Percentiles rank a stretch among this genome's conserved stretches.
phyloP scores from a whole-genome alignment of 1,140 invertebrate genomes.

The Sitophilus oryzae region DNA sequence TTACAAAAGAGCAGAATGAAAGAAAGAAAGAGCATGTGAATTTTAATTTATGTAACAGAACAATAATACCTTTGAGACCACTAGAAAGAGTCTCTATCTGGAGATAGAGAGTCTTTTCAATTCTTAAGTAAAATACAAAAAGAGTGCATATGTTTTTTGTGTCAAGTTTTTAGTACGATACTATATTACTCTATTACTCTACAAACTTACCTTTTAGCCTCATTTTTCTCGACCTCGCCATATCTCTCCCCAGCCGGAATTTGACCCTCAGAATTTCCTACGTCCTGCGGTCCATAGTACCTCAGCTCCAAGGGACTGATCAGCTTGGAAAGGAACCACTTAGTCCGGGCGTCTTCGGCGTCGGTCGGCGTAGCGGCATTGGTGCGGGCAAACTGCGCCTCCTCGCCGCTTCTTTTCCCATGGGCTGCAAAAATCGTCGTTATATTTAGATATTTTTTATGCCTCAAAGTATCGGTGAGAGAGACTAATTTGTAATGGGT shows the following conservation, averaged over 20 bases:
- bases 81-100: no score
- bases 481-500: no score
- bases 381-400: conserved; percentile 24
- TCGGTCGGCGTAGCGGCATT: conserved; percentile 41
- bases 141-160: no score
- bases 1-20: no score
- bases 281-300: conserved; percentile 25
- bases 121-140: no score
- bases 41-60: no score
- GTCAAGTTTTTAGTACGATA: no score
- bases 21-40: no score
- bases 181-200: no score
- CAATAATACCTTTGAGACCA: no score
- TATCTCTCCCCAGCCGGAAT: conserved; percentile 23
- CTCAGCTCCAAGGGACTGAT: conserved; percentile 31
- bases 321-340: conserved; percentile 34
- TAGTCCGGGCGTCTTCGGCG: conserved; percentile 40
- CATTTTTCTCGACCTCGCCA: conserved; percentile 18
- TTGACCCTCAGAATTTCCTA: conserved; percentile 35
- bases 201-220: not conserved
- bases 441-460: not conserved
- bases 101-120: no score
- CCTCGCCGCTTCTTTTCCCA: conserved; percentile 49
- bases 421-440: conserved; percentile 45
- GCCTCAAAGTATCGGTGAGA: no score